Conservation (phyloP, 2,888 invertebrate species). For the Plutella xylostella region DNA sequence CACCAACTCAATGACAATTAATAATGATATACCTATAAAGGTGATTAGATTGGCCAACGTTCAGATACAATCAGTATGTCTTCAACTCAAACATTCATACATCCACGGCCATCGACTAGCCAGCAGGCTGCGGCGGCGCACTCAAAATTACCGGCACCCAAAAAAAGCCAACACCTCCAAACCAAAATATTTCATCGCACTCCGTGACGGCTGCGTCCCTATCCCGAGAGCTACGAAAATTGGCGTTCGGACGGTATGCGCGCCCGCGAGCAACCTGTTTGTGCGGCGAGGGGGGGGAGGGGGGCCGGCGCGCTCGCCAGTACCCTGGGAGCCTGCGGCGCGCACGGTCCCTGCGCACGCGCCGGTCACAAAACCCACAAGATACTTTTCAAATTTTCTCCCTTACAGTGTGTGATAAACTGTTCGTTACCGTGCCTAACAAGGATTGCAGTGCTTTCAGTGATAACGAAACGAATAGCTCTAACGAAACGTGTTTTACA, state of each 20-base stretch:
- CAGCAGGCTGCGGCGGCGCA: too few species aligned
- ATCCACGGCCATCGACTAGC: too few species aligned
- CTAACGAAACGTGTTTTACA: background rate
- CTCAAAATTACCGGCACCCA: too few species aligned
- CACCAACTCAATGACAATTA: too few species aligned
- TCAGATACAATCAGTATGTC: too few species aligned
- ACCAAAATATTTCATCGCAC: constrained; percentile 9
- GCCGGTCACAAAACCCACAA: constrained; percentile 24
- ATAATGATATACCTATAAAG: too few species aligned
- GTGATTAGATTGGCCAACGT: too few species aligned
- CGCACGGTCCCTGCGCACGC: constrained; percentile 36
- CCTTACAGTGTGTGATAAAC: constrained; percentile 10
- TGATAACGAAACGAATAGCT: background rate
- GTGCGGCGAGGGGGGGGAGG: constrained; percentile 26
- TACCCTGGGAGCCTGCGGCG: constrained; percentile 40
- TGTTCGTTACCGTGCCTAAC: constrained; percentile 24
- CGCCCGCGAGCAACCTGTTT: constrained; percentile 59
- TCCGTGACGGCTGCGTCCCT: constrained; percentile 36
- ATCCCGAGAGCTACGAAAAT: constrained; percentile 46
- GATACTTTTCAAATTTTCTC: constrained; percentile 18
- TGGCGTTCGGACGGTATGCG: constrained; percentile 56
- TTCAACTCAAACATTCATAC: too few species aligned
- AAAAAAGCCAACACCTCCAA: background rate
- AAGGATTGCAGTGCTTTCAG: constrained; percentile 60
- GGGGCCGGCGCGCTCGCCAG: constrained; percentile 22